Percentiles rank a stretch among this genome's conserved stretches.
These are phyloP conservation scores for Lepidochitona cinerea DNA, from an alignment of 2,888 invertebrate genomes.

Conservation along the genomic window DNA sequence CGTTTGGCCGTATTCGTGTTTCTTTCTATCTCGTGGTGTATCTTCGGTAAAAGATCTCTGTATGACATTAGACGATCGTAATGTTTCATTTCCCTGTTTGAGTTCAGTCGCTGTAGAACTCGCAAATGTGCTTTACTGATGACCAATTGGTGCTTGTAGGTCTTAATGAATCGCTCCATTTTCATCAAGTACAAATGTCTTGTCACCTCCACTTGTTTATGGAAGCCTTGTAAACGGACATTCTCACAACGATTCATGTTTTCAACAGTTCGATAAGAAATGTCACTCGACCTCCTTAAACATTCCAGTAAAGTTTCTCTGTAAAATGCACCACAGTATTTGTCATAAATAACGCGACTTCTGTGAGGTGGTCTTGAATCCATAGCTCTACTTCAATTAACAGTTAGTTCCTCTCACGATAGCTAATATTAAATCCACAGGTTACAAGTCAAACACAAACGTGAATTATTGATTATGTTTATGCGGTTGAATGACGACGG, in stretches of 20 bases:
- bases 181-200: background rate
- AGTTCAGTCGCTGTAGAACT: background rate
- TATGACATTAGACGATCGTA: no score
- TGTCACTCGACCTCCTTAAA: background rate
- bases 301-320: background rate
- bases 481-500: no score
- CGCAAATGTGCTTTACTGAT: background rate
- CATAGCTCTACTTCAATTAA: no score
- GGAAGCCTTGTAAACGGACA: background rate
- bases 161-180: background rate
- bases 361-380: no score
- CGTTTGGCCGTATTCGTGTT: no score
- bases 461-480: no score
- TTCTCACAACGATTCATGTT: background rate
- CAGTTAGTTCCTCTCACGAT: no score
- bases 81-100: background rate
- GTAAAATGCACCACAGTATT: background rate
- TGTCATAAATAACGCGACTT: background rate
- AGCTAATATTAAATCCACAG: no score
- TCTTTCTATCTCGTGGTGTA: no score
- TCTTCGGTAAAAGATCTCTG: no score
- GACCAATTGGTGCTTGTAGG: background rate
- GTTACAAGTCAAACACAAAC: no score
- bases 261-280: background rate
- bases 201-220: background rate